phyloP scores from a whole-genome alignment of 2,888 invertebrate genomes.

The Hypsopygia costalis region DNA sequence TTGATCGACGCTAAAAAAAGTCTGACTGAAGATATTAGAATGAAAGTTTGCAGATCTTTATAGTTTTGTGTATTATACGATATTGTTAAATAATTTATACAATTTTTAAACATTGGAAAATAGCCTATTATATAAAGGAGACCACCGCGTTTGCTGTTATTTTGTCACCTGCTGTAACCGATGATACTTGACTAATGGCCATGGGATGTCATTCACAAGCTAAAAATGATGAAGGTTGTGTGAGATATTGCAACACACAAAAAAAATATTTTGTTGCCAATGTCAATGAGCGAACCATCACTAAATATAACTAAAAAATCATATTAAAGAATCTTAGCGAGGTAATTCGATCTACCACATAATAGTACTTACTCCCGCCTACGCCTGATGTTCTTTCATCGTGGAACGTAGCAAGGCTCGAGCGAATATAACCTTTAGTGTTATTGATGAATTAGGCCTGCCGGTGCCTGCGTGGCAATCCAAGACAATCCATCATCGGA shows the following conservation, averaged over 20 bases:
- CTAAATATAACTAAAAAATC: too few relatives aligned
- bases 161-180: slow-evolving; percentile 16
- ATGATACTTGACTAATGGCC: slow-evolving; percentile 12
- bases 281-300: neutral
- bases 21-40: too few relatives aligned
- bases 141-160: slow-evolving; percentile 7
- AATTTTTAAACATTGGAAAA: too few relatives aligned
- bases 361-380: too few relatives aligned
- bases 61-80: too few relatives aligned
- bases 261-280: neutral
- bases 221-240: slow-evolving; percentile 16
- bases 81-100: too few relatives aligned
- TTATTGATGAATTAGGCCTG: slow-evolving; percentile 20
- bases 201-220: slow-evolving; percentile 12
- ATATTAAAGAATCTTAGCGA: too few relatives aligned
- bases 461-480: slow-evolving; percentile 23
- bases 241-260: neutral
- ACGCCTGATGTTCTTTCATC: neutral
- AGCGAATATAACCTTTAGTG: slow-evolving; percentile 15
- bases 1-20: too few relatives aligned
- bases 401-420: slow-evolving; percentile 13
- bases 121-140: slow-evolving; percentile 10
- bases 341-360: too few relatives aligned
- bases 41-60: too few relatives aligned
- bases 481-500: slow-evolving; percentile 28